Evolutionary conservation across 2,113 vertebrate species (phyloP).

Genomic region (Eubucco bourcierii): DNA sequence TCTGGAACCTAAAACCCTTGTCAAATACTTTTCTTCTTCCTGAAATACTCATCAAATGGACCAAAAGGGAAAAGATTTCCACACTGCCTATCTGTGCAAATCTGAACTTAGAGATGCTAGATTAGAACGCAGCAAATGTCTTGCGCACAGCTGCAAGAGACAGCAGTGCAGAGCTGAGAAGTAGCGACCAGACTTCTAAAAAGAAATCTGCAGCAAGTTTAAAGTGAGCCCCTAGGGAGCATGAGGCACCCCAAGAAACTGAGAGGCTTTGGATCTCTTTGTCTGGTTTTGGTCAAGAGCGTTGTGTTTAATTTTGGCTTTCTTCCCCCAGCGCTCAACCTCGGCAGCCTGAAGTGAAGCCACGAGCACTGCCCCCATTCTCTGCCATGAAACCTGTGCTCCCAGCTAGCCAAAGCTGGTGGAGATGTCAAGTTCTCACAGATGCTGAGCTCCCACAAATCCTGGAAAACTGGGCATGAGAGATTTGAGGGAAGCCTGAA

Average conservation of each 20-base stretch:
- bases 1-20: accelerated
- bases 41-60: neutral
- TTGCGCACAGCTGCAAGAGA: neutral
- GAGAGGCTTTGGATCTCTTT: neutral
- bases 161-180: neutral
- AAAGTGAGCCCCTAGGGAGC: neutral
- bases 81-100: neutral
- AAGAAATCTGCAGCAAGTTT: neutral
- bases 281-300: accelerated
- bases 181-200: neutral
- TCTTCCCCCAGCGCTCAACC: neutral
- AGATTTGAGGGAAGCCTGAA: neutral
- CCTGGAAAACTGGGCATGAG: neutral
- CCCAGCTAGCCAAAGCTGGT: neutral
- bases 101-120: neutral
- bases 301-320: neutral
- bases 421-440: neutral
- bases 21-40: neutral
- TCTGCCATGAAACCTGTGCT: neutral
- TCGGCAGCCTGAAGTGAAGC: neutral
- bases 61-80: neutral
- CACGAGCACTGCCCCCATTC: neutral
- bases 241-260: neutral
- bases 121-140: neutral
- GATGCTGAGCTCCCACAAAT: neutral